Evolutionary conservation across 2,797 vertebrate genomes (phyloP).

Genomic region (Phyllotis vaccarum): DNA sequence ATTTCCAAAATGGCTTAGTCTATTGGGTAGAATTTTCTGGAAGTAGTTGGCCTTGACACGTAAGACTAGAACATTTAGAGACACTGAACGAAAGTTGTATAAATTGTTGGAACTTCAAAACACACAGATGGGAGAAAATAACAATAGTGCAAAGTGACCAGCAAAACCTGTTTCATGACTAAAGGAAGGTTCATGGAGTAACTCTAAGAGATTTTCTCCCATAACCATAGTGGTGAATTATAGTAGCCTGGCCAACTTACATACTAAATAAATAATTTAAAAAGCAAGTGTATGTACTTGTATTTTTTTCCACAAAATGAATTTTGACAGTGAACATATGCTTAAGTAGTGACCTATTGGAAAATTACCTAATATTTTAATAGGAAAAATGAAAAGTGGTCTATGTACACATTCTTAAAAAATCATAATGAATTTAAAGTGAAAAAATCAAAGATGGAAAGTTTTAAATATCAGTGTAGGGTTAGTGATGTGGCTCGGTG

Average conservation of each 20-base stretch:
- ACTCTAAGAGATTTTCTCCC: not conserved
- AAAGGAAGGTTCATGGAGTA: not conserved
- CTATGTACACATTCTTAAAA: not conserved
- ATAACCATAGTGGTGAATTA: not conserved
- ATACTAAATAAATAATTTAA: constrained; percentile 21
- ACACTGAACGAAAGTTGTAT: not conserved
- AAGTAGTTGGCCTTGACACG: constrained; percentile 1
- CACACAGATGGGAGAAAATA: not conserved
- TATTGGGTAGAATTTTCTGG: not conserved
- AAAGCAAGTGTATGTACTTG: not conserved
- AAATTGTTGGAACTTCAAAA: not conserved
- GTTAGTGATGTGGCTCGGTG: not conserved
- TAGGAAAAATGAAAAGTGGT: not conserved
- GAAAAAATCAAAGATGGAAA: not conserved
- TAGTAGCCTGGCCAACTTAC: not conserved
- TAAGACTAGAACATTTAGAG: not conserved
- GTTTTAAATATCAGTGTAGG: not conserved
- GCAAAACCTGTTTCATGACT: not conserved
- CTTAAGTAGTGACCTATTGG: not conserved
- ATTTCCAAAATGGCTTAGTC: not conserved
- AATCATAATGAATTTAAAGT: not conserved
- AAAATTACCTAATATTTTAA: constrained; percentile 28
- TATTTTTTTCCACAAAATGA: not conserved
- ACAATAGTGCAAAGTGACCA: not conserved
- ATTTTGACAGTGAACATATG: not conserved